Evolutionary conservation across 2,797 vertebrate species (phyloP), one percentile per base, ranked within the genome.

Genomic region (Fringilla coelebs): DNA sequence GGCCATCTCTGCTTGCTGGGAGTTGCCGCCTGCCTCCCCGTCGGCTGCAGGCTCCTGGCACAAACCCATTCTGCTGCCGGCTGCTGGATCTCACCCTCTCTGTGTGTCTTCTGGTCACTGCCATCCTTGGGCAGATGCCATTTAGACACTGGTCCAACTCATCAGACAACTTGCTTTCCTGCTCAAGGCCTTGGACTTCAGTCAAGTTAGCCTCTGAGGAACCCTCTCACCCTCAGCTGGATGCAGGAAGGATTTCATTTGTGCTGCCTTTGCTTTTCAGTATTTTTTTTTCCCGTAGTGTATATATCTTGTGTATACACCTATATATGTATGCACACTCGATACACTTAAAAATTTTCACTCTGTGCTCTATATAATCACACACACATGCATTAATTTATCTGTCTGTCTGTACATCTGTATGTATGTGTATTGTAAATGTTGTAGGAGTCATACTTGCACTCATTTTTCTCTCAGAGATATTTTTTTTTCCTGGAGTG

Each of bases 61-160:
- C 36, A 32, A 21, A 14, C 62, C 86, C 74, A 61, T 90, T 93
- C 80, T 78, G 92, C 77, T 91, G 62, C 41, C 49, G 24, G 51
- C 63, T 77, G 68, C 78, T 94, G 84, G 86, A 86, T 92, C 86
- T 94, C 75, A 40, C 80, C 55, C 66, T 73, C 66, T 18, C n/a
- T 49, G 24, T 91, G 36, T 73, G 36, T 67, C 87, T 89, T 85
- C 74, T 88, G 36, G 43, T 94, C 62, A 34, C 32, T 87, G 52
- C 43, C 75, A 63, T 92, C 80, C 76, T 93, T 82, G 84, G 87
- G 60, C 67, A 48, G 67, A 38, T 92, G 94, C 95, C 94, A 87
- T 92, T 88, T 90, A 79, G 84, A 88, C 55, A 38, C 46, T 5
- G 17, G 25, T 93, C 88, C 80, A 88, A 5, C 62, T 55, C 85